A percentile compares a stretch with the other conserved stretches of the same genome.
Conservation (phyloP, 2,888 invertebrate species). For the Caenorhabditis doughertyi region DNA sequence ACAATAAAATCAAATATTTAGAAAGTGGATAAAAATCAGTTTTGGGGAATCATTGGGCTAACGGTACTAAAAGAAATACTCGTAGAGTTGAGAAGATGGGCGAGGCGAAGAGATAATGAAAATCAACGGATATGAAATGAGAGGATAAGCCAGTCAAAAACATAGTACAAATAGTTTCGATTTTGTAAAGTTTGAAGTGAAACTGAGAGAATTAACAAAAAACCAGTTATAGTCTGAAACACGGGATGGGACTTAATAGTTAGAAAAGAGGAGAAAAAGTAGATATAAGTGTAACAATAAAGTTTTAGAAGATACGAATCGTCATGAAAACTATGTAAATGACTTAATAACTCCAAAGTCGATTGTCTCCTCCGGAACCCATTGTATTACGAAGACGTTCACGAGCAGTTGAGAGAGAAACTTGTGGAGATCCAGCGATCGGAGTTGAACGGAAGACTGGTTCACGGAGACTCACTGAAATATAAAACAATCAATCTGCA, state of each 20-base stretch:
- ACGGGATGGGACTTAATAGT: constrained; percentile 18
- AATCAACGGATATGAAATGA: not conserved
- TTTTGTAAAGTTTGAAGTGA: constrained; percentile 7
- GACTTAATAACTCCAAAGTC: constrained; percentile 50
- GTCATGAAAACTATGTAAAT: not conserved
- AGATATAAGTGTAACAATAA: constrained; percentile 24
- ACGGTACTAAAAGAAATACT: constrained; percentile 9
- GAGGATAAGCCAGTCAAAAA: constrained; percentile 3
- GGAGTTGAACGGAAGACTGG: constrained; percentile 63
- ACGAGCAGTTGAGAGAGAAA: constrained; percentile 23
- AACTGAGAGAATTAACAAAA: constrained; percentile 5
- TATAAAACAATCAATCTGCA: too few species aligned
- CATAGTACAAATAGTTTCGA: constrained; percentile 56
- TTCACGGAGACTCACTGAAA: constrained; percentile 51
- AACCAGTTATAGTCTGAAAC: constrained; percentile 12
- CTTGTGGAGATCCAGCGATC: constrained; percentile 58
- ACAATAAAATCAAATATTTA: constrained; percentile 1
- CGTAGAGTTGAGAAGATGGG: constrained; percentile 18
- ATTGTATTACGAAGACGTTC: constrained; percentile 53
- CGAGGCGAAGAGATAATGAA: constrained; percentile 18
- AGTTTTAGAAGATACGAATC: not conserved
- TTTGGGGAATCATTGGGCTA: not conserved
- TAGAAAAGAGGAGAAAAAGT: not conserved
- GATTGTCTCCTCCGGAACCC: constrained; percentile 56
- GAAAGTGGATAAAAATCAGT: constrained; percentile 14